Evolutionary conservation across 2,888 invertebrate genomes (phyloP).

Genomic region (Parthenolecanium corni): DNA sequence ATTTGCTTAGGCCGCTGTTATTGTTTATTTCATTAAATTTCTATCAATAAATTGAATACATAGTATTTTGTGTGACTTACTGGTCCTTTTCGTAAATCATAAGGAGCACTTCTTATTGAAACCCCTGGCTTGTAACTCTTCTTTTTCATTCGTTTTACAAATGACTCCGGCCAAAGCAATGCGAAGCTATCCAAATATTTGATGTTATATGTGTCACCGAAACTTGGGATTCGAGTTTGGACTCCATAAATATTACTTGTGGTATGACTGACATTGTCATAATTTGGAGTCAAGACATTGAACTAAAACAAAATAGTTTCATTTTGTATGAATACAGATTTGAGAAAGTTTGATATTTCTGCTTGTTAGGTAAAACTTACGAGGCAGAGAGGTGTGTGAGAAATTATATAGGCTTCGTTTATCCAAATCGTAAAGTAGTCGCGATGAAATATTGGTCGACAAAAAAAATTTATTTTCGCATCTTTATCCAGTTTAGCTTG

Average conservation of each 20-base stretch:
- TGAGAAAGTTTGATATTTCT: too few relatives aligned
- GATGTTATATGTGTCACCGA: conserved; percentile 76
- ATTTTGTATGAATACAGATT: background rate
- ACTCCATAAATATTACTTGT: conserved; percentile 75
- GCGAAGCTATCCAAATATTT: conserved; percentile 89
- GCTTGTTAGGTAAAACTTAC: conserved; percentile 38
- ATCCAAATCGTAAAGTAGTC: conserved; percentile 91
- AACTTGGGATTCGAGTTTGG: conserved; percentile 68
- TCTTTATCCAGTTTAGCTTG: conserved; percentile 82
- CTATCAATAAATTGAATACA: too few relatives aligned
- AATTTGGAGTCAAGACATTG: conserved; percentile 71
- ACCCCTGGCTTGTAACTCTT: conserved; percentile 65
- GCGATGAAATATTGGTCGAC: too few relatives aligned
- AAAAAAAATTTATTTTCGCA: conserved; percentile 67
- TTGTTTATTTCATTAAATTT: too few relatives aligned
- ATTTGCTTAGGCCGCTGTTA: too few relatives aligned
- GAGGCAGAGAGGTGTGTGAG: conserved; percentile 88
- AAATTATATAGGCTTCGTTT: conserved; percentile 79
- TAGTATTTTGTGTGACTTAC: too few relatives aligned
- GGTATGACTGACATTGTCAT: conserved; percentile 70
- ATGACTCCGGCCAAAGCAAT: conserved; percentile 61
- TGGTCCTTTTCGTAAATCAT: conserved; percentile 90
- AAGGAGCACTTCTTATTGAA: conserved; percentile 84
- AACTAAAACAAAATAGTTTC: conserved; percentile 40
- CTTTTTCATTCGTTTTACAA: conserved; percentile 64